Evolutionary conservation across 2,113 vertebrate species (phyloP).

Genomic region (Sterrhoptilus dennistouni): DNA sequence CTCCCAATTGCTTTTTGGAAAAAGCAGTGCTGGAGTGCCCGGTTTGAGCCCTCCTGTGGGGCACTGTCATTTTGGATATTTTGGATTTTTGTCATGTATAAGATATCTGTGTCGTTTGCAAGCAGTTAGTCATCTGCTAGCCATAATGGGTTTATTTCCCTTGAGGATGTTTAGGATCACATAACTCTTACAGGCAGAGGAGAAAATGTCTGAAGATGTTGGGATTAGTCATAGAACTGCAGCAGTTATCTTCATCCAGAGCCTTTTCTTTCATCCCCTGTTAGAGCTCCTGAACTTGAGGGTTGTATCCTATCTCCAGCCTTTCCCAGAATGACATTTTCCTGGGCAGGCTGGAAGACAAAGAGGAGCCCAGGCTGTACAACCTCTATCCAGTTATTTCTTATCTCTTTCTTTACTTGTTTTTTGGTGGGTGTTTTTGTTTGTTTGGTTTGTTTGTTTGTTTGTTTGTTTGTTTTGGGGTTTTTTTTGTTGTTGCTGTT

Average conservation of each 20-base stretch:
- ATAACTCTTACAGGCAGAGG: not conserved
- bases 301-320: not conserved
- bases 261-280: not conserved
- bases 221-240: not conserved
- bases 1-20: not conserved
- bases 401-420: not conserved
- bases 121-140: not conserved
- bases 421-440: not conserved
- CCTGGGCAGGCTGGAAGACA: not conserved
- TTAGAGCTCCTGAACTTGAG: not conserved
- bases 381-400: not conserved
- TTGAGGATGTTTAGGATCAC: not conserved
- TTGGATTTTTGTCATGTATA: not conserved
- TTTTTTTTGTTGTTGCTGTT: too few relatives aligned
- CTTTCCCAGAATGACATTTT: not conserved
- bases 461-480: too few relatives aligned
- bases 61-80: not conserved
- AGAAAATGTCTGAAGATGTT: not conserved
- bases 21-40: not conserved
- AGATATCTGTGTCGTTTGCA: not conserved
- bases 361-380: not conserved
- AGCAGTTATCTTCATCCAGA: not conserved
- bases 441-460: too few relatives aligned
- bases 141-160: not conserved
- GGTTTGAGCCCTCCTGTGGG: not conserved